phyloP scores from a whole-genome alignment of 2,797 vertebrate species.

The Chelon labrosus region DNA sequence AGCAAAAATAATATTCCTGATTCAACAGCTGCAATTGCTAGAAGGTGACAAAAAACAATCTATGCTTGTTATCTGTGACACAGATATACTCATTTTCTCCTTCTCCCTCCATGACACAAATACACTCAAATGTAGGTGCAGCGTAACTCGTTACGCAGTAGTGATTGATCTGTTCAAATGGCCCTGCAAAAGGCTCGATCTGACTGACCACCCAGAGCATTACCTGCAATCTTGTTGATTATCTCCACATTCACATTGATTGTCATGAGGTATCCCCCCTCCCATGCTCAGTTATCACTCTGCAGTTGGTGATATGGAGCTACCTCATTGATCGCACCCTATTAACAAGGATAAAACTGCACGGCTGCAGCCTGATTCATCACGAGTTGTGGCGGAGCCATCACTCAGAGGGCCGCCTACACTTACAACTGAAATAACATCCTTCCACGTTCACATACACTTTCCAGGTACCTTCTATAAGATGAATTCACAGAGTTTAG shows the following conservation, averaged over 20 bases:
- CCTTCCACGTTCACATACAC: background rate
- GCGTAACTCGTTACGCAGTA: conserved; percentile 9
- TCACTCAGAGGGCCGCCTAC: conserved; percentile 42
- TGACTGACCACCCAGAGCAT: conserved; percentile 47
- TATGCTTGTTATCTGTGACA: conserved; percentile 15
- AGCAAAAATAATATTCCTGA: background rate
- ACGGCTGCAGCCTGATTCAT: conserved; percentile 60
- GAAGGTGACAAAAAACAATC: conserved; percentile 17
- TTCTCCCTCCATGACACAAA: conserved; percentile 22
- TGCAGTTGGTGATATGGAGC: conserved; percentile 62
- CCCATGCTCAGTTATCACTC: conserved; percentile 58
- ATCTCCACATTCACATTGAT: conserved; percentile 72
- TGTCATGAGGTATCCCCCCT: conserved; percentile 32
- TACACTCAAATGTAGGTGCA: conserved; percentile 11
- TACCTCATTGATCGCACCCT: conserved; percentile 66
- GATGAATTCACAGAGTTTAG: conserved; percentile 4
- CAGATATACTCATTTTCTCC: conserved; percentile 2
- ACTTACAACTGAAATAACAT: conserved; percentile 39
- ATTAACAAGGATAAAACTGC: conserved; percentile 68
- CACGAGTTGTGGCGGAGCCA: conserved; percentile 27
- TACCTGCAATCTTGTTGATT: conserved; percentile 67
- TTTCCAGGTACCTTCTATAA: background rate
- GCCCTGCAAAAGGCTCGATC: conserved; percentile 45
- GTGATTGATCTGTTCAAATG: conserved; percentile 55
- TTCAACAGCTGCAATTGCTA: conserved; percentile 15